Evolutionary conservation across 2,113 vertebrate genomes (phyloP).

Genomic region (Anolis carolinensis): DNA sequence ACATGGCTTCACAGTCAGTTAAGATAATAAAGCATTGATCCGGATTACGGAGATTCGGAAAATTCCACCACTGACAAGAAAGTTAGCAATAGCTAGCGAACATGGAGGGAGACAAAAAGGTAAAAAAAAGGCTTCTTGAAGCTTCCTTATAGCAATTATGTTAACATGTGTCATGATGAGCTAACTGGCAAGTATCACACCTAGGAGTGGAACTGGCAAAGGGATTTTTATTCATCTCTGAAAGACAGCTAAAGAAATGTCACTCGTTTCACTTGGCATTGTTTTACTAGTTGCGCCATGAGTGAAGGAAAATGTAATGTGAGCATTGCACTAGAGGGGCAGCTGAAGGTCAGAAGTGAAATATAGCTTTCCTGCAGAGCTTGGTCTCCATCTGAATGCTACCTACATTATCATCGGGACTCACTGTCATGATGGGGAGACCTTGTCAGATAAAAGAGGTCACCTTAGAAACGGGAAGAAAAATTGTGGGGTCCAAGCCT

Average conservation of each 20-base stretch:
- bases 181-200: not conserved
- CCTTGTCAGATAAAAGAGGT: slow-evolving; percentile 71
- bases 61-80: not conserved
- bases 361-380: slow-evolving; percentile 72
- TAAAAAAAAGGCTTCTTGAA: not conserved
- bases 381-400: slow-evolving; percentile 73
- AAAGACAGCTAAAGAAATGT: slow-evolving; percentile 44
- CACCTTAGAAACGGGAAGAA: slow-evolving; percentile 65
- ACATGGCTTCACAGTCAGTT: not conserved
- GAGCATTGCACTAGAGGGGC: slow-evolving; percentile 69
- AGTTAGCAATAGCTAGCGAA: not conserved
- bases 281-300: slow-evolving; percentile 61
- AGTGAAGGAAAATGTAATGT: slow-evolving; percentile 66
- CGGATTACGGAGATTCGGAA: not conserved
- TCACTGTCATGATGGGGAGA: slow-evolving; percentile 71
- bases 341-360: slow-evolving; percentile 76
- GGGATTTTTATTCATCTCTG: slow-evolving; percentile 33
- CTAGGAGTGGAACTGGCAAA: slow-evolving; percentile 39
- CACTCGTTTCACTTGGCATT: slow-evolving; percentile 30
- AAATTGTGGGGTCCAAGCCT: slow-evolving; percentile 57
- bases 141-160: slow-evolving; percentile 22
- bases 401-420: slow-evolving; percentile 72
- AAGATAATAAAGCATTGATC: not conserved
- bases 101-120: not conserved
- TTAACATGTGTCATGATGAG: slow-evolving; percentile 16